phyloP scores from a whole-genome alignment of 2,888 invertebrate species.

The Phengaris alcon region DNA sequence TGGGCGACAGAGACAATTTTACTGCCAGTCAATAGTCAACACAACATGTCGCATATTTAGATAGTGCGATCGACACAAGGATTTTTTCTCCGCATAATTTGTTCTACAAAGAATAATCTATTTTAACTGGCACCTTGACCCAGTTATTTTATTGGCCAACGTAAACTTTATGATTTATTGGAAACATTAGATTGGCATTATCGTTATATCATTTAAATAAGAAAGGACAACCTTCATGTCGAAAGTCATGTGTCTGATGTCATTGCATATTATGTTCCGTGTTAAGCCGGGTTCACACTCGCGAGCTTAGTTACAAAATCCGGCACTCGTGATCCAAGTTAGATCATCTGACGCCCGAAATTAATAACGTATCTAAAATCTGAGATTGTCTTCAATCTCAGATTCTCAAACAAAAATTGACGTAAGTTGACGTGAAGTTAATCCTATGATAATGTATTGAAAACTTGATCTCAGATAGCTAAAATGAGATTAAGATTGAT shows the following conservation, averaged over 20 bases:
- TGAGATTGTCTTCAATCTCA: too few species aligned
- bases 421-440: too few species aligned
- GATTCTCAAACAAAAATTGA: too few species aligned
- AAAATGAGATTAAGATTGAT: too few species aligned
- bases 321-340: background rate
- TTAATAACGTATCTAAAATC: too few species aligned
- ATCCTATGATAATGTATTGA: too few species aligned
- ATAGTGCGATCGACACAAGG: background rate
- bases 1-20: too few species aligned
- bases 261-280: slow-evolving; percentile 19
- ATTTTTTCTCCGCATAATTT: slow-evolving; percentile 1
- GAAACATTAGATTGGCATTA: slow-evolving; percentile 3
- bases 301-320: background rate
- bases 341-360: too few species aligned
- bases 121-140: slow-evolving; percentile 20
- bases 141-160: background rate
- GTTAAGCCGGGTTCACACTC: slow-evolving; percentile 2
- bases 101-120: background rate
- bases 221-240: slow-evolving; percentile 16
- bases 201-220: slow-evolving; percentile 21
- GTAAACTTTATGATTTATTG: slow-evolving; percentile 25
- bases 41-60: background rate
- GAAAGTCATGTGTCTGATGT: slow-evolving; percentile 23
- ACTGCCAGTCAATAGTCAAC: background rate
- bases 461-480: too few species aligned